A percentile compares a stretch with the other conserved stretches of the same genome.
Conservation (phyloP, 2,113 vertebrate genomes). For the Clarias magur region DNA sequence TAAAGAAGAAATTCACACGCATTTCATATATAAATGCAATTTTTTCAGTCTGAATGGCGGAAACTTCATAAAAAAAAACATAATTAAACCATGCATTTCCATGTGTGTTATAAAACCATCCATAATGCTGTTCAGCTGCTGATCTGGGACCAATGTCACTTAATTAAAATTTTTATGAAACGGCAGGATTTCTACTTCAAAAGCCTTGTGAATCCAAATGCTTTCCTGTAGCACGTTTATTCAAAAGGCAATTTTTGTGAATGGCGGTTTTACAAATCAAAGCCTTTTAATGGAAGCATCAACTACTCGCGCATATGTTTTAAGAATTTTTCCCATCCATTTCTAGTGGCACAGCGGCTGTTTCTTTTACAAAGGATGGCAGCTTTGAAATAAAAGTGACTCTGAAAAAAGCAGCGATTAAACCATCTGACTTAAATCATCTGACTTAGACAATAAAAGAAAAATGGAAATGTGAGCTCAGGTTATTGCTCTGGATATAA, state of each 20-base stretch:
- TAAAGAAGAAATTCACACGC: background rate
- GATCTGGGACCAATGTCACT: background rate
- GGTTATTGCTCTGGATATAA: conserved; percentile 25
- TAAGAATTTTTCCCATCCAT: background rate
- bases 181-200: background rate
- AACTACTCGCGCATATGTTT: background rate
- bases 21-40: background rate
- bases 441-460: background rate
- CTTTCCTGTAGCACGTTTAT: background rate
- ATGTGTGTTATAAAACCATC: background rate
- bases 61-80: background rate
- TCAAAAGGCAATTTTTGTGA: background rate
- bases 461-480: background rate
- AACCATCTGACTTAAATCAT: background rate
- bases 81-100: background rate
- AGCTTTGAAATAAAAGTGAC: conserved; percentile 17
- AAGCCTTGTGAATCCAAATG: background rate
- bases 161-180: background rate
- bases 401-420: background rate
- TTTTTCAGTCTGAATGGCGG: conserved; percentile 8
- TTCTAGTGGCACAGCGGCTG: background rate
- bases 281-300: background rate
- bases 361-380: conserved; percentile 12
- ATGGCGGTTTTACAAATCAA: background rate
- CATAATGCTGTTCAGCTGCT: background rate